Conservation (phyloP, 2,888 invertebrate genomes). For the Melipona bicolor region DNA sequence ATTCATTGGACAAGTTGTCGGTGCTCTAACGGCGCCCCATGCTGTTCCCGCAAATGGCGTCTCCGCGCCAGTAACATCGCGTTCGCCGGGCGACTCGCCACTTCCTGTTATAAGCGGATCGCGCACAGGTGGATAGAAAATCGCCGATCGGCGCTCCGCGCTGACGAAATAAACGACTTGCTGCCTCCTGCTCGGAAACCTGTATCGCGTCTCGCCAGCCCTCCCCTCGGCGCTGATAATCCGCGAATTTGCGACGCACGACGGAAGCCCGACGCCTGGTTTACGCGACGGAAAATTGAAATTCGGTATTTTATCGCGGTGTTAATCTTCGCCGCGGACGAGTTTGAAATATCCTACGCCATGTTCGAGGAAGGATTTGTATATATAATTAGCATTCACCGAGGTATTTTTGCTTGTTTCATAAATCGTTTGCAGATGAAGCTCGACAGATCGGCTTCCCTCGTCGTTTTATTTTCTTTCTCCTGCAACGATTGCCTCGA, state of each 20-base stretch:
- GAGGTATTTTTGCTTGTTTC: too few species aligned
- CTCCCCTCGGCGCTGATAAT: neutral
- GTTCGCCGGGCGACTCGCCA: slow-evolving; percentile 37
- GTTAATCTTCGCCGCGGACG: neutral
- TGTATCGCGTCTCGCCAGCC: neutral
- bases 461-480: too few species aligned
- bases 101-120: slow-evolving; percentile 56
- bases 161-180: slow-evolving; percentile 39
- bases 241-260: neutral
- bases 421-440: too few species aligned
- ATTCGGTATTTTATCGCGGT: neutral
- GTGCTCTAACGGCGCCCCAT: slow-evolving; percentile 60
- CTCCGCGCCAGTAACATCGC: slow-evolving; percentile 45
- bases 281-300: neutral
- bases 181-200: neutral
- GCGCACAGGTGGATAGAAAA: slow-evolving; percentile 54
- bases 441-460: too few species aligned
- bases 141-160: slow-evolving; percentile 19
- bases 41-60: slow-evolving; percentile 59
- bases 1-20: slow-evolving; percentile 61
- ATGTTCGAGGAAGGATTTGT: too few species aligned
- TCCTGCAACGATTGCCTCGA: too few species aligned
- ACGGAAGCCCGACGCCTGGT: neutral
- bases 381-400: too few species aligned
- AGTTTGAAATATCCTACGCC: neutral